Conservation (phyloP, 1,140 invertebrate genomes). For the Drosophila melanica region DNA sequence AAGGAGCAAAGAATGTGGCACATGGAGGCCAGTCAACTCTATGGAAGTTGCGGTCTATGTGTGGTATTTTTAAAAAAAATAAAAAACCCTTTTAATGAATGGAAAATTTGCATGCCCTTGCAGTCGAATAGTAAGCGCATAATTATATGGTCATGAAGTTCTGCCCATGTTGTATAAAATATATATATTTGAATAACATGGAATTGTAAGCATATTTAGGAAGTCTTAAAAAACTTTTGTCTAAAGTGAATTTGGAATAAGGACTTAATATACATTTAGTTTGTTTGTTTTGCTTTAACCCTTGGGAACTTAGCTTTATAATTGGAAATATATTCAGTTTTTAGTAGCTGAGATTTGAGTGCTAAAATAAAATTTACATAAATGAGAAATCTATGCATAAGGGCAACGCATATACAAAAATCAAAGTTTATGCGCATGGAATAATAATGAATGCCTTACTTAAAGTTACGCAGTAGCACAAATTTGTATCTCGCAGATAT, state of each 20-base stretch:
- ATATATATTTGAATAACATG: too few relatives aligned
- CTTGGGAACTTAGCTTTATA: background rate
- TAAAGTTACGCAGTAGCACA: background rate
- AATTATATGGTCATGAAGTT: conserved; percentile 43
- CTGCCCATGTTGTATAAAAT: conserved; percentile 5
- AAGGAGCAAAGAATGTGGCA: conserved; percentile 34
- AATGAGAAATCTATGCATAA: conserved; percentile 9
- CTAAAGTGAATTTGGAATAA: too few relatives aligned
- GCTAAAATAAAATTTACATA: conserved; percentile 20
- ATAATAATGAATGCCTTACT: background rate
- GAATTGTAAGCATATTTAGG: too few relatives aligned
- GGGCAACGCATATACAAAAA: conserved; percentile 1
- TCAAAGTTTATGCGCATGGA: background rate
- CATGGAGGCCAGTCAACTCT: conserved; percentile 68
- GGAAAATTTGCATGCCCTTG: conserved; percentile 47
- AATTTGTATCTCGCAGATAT: background rate
- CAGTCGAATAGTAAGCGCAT: conserved; percentile 26
- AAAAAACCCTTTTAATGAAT: conserved; percentile 49
- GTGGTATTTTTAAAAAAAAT: background rate
- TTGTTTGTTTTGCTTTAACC: background rate
- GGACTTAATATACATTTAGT: too few relatives aligned
- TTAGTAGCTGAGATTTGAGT: conserved; percentile 19
- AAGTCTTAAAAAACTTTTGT: too few relatives aligned
- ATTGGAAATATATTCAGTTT: background rate
- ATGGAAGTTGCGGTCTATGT: conserved; percentile 44